phyloP scores from a whole-genome alignment of 2,113 vertebrate species.

The Poeciliopsis retropinna region DNA sequence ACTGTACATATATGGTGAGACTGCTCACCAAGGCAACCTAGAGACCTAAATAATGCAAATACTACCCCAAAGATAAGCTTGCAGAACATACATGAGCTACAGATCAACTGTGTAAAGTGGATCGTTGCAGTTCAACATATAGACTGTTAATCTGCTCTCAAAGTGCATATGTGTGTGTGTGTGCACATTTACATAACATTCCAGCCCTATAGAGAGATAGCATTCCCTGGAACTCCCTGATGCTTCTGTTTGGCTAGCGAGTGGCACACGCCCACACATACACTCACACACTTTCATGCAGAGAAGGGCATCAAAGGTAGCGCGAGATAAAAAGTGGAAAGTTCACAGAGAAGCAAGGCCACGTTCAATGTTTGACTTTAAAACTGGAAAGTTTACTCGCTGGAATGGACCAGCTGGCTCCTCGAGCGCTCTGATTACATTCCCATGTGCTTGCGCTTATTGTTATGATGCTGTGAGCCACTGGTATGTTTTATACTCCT shows the following conservation, averaged over 20 bases:
- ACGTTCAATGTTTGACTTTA: conserved; percentile 46
- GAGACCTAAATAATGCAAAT: neutral
- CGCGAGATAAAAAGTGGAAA: conserved; percentile 71
- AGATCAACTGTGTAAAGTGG: conserved; percentile 18
- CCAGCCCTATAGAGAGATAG: conserved; percentile 64
- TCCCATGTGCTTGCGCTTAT: conserved; percentile 16
- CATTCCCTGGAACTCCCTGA: conserved; percentile 66
- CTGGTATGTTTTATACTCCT: conserved; percentile 21
- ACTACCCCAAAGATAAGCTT: neutral
- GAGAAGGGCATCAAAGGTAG: conserved; percentile 50
- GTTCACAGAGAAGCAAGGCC: conserved; percentile 65
- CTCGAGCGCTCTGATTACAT: conserved; percentile 21
- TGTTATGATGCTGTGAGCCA: neutral
- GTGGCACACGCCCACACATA: conserved; percentile 22
- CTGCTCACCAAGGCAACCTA: conserved; percentile 2
- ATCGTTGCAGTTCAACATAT: conserved; percentile 23
- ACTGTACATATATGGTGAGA: neutral
- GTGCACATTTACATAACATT: conserved; percentile 74
- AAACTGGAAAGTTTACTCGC: conserved; percentile 37
- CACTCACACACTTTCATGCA: neutral
- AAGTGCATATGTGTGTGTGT: conserved; percentile 19
- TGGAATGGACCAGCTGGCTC: conserved; percentile 54
- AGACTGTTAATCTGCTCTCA: conserved; percentile 30
- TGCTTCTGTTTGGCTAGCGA: conserved; percentile 66
- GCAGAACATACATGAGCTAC: neutral